Percentiles rank a stretch among this genome's conserved stretches.
Evolutionary conservation across 2,797 vertebrate genomes (phyloP).

Genomic region (Hydrocynus forskahlii): DNA sequence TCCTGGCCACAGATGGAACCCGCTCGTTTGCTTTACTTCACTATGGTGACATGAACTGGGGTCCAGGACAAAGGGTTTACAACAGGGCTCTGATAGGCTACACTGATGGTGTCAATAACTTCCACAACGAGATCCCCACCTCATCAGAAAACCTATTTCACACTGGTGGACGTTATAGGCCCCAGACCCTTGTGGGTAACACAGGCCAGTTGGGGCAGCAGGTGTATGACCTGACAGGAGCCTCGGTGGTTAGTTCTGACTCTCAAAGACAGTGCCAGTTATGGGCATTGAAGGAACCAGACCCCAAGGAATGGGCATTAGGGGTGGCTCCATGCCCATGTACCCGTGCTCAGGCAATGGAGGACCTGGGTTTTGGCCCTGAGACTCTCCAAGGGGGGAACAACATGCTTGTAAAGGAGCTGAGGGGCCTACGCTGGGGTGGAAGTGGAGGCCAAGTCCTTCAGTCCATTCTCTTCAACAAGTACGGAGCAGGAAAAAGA

Average conservation of each 20-base stretch:
- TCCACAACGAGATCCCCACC: slow-evolving; percentile 70
- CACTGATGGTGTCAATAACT: slow-evolving; percentile 71
- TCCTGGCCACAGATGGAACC: slow-evolving; percentile 80
- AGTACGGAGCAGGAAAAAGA: slow-evolving; percentile 74
- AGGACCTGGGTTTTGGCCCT: slow-evolving; percentile 74
- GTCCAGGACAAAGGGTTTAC: slow-evolving; percentile 74
- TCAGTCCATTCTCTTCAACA: slow-evolving; percentile 75
- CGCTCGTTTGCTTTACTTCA: slow-evolving; percentile 80
- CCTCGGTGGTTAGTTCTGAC: slow-evolving; percentile 52
- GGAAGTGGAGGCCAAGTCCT: slow-evolving; percentile 67
- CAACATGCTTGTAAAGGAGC: slow-evolving; percentile 52
- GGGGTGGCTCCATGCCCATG: slow-evolving; percentile 77
- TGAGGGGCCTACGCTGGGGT: slow-evolving; percentile 75
- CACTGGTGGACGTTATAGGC: slow-evolving; percentile 76
- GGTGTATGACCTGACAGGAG: slow-evolving; percentile 75
- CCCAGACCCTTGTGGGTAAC: slow-evolving; percentile 73
- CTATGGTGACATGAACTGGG: slow-evolving; percentile 81
- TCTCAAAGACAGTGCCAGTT: slow-evolving; percentile 72
- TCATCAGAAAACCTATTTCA: slow-evolving; percentile 74
- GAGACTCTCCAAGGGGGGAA: slow-evolving; percentile 64
- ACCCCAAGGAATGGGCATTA: slow-evolving; percentile 71
- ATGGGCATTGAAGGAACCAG: slow-evolving; percentile 77
- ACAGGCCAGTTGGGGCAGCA: slow-evolving; percentile 74
- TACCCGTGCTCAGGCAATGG: slow-evolving; percentile 73
- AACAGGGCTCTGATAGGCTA: slow-evolving; percentile 80